Evolutionary conservation across 2,888 invertebrate genomes (phyloP), one percentile per base, ranked within the genome.

Genomic region (Dorcus hopei): DNA sequence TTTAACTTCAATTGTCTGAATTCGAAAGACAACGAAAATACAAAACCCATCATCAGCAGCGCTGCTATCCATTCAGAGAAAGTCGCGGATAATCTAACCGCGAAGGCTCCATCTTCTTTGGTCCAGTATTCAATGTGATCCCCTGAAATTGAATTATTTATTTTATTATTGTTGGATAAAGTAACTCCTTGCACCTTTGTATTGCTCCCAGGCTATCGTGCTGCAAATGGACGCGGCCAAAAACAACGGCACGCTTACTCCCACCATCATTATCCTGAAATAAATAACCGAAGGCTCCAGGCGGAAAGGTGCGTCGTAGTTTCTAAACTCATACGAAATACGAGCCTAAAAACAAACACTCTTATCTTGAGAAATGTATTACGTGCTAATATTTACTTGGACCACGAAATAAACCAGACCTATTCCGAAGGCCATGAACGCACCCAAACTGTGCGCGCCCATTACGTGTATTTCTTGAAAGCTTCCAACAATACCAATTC

Each of bases 401-500:
- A 62, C 26, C 8, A 61, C 45, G 23, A 54, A 50, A n/a, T 65
- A 65, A 14, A 61, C 26, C 8, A 56, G 58, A 7, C 63, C 62
- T 39, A 61, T 51, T 39, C 56, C 58, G 11, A 59, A 61, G 14
- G 57, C 60, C 61, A 65, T 57, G 14, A 49, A 58, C 11, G 63
- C 60, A 19, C 65, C 65, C 26, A 62, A 9, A 39, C 63, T 59
- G 47, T 63, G 65, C 40, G 61, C 43, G 2, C 48, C 58, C 49
- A 53, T 52, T 45, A 59, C 54, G 14, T 58, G 61, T 41, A 52
- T 63, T 53, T 65, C 58, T 45, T 63, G 65, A 51, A 65, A 65
- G 54, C 63, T 65, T 9, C 59, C 61, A 38, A 63, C 60, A 23
- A 65, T 57, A 55, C 63, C 62, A 54, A 65, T 58, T 42, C 65